Base-by-base conservation (phyloP, 2,888 invertebrate genomes). In the Vesta saturnalis region DNA sequence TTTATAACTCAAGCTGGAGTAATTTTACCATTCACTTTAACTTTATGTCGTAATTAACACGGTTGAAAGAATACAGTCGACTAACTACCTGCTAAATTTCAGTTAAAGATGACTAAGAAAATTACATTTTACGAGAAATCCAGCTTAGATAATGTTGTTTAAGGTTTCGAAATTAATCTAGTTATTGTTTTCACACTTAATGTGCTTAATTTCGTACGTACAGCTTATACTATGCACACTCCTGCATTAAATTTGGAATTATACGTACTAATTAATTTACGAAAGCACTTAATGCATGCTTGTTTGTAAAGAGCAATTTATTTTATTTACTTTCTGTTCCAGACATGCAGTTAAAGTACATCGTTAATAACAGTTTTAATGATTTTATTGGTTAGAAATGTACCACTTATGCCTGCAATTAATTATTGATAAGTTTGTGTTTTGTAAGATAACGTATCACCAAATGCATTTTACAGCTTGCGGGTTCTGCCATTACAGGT, bases 111-210 rank as follows among this genome's bases (percentile, higher is more conserved):
- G 39, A 39, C 39, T 8, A n/a, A 39, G 39, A n/a, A 39, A 39
- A 39, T 39, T 39, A n/a, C 39, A 39, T n/a, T 39, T 39, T 39
- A 39, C 39, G 39, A 39, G 39, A 39, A 39, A 39, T 39, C 39
- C n/a, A 39, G 39, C 8, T 39, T 39, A 8, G 39, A n/a, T 39
- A n/a, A n/a, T 2, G 8, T 39, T 39, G 39, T 39, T 39, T n/a
- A 23, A 39, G 39, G n/a, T 39, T 39, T 3, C 39, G n/a, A 39
- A 39, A 39, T 1, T 39, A 39, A 39, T 39, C n/a, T 39, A 1
- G 8, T 39, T 39, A 39, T 39, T 39, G 12, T 39, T 39, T 6
- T n/a, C 3, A n/a, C 12, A n/a, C n/a, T 39, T 39, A 39, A 39
- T 8, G 8, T 39, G 39, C 3, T 8, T 39, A 39, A 6, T 39